Evolutionary conservation across 92 coral and sea anemone genomes (phyloP), one percentile per base, ranked within the genome.

Genomic region (Zoanthus solanderi): DNA sequence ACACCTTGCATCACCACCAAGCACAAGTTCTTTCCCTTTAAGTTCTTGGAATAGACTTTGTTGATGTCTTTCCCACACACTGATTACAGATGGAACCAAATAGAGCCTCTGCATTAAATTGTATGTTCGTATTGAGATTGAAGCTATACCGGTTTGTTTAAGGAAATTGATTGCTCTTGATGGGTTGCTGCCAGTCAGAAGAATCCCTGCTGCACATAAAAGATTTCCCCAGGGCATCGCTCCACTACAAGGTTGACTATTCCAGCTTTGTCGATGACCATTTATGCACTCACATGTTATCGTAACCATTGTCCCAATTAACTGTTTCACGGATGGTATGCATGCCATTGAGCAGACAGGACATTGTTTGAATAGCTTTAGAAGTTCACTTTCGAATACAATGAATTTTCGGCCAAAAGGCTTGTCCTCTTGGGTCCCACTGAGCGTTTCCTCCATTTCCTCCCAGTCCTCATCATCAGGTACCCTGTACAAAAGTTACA

Each of bases 1-100:
- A 6, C 78, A 75, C 78, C 60, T 75, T n/a, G 78, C 60, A 75
- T 75, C 78, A n/a, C 78, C 60, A 6, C 60, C 60, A 75, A 75
- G 78, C 54, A 75, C 78, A 17, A 75, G 78, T 29, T 75, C 78
- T 75, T 75, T 46, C 12, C 60, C 78, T 75, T 75, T 47, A 18
- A 75, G 61, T 16, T 47, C 78, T 47, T 75, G 32, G 34, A 74
- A 75, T 48, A 75, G 31, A 75, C 28, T 58, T 18, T 75, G 58
- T 14, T 17, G 34, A 17, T 75, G 78, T 9, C 50, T 75, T 16
- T 46, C 9, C 78, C 78, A 75, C 12, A 46, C 58, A 46, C 23
- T 76, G 37, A 76, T 1, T 76, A 76, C 63, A 5, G 65, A 46
- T 50, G 80, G 80, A 48, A 76, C 50, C 4, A 75, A 58, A 9